phyloP scores from a whole-genome alignment of 2,797 vertebrate genomes.

The Acanthurus tractus region DNA sequence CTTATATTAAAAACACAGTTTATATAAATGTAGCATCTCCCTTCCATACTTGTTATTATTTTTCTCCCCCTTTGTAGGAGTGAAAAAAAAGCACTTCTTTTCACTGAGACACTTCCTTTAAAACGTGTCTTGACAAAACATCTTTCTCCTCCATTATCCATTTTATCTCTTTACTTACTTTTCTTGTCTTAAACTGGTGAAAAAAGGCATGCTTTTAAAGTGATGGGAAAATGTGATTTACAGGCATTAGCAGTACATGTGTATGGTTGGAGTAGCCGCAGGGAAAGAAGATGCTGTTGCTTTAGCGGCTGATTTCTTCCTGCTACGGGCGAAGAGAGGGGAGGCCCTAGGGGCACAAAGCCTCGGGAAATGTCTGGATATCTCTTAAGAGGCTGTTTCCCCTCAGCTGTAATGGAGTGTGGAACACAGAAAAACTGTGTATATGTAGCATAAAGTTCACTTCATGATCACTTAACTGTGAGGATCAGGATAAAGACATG shows the following conservation, averaged over 20 bases:
- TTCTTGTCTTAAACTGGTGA: constrained; percentile 79
- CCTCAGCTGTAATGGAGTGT: constrained; percentile 85
- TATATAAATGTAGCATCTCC: background rate
- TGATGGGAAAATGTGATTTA: constrained; percentile 87
- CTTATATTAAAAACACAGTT: background rate
- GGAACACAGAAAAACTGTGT: constrained; percentile 80
- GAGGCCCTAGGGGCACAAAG: constrained; percentile 78
- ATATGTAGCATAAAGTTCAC: constrained; percentile 80
- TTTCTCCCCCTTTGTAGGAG: background rate
- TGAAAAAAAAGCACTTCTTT: constrained; percentile 42
- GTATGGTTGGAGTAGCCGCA: constrained; percentile 66
- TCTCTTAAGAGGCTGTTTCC: constrained; percentile 83
- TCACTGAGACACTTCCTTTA: constrained; percentile 53
- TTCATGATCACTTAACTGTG: constrained; percentile 77
- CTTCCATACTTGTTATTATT: no score
- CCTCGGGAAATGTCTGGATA: constrained; percentile 86
- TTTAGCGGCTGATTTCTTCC: constrained; percentile 75
- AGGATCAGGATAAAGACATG: constrained; percentile 35
- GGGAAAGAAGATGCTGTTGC: constrained; percentile 73
- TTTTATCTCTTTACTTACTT: constrained; percentile 64
- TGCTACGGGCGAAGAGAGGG: constrained; percentile 72
- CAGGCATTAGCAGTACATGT: constrained; percentile 84
- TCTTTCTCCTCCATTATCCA: constrained; percentile 51
- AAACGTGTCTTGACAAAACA: constrained; percentile 70
- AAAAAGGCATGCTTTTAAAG: constrained; percentile 85